Conservation (phyloP, 2,797 vertebrate species). For the Rhincodon typus region DNA sequence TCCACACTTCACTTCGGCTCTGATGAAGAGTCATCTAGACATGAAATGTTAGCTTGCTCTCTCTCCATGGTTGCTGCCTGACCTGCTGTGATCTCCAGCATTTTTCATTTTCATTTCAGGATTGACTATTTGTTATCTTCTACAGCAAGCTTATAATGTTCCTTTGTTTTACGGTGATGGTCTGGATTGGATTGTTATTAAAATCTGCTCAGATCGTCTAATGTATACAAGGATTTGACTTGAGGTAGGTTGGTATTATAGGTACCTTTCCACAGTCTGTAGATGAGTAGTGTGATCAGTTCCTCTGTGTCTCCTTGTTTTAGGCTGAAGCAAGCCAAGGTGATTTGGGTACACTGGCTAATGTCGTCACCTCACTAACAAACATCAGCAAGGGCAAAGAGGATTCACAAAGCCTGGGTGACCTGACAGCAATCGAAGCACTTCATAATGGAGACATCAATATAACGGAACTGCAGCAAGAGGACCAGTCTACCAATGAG, state of each 20-base stretch:
- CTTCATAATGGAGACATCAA: constrained; percentile 78
- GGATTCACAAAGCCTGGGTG: constrained; percentile 5
- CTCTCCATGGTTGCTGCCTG: too few species aligned
- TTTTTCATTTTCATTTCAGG: not conserved
- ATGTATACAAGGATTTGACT: not conserved
- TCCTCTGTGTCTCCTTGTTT: constrained; percentile 40
- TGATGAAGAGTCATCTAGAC: too few species aligned
- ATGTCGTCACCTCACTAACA: constrained; percentile 91
- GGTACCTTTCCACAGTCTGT: not conserved
- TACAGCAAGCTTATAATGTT: not conserved
- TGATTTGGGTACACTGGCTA: constrained; percentile 88
- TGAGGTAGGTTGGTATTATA: not conserved
- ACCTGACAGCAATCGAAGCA: constrained; percentile 54
- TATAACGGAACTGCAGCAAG: constrained; percentile 69
- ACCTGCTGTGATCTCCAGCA: too few species aligned
- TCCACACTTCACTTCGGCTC: too few species aligned
- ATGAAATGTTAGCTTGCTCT: too few species aligned
- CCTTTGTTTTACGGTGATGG: not conserved
- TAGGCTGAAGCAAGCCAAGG: constrained; percentile 84
- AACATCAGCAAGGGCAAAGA: constrained; percentile 60
- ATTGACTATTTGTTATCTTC: not conserved
- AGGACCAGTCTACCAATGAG: constrained; percentile 83
- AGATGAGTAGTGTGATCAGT: not conserved
- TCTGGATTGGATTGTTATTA: not conserved
- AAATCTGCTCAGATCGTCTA: not conserved